phyloP scores from a whole-genome alignment of 2,888 invertebrate species.

The Parnassius orleans region DNA sequence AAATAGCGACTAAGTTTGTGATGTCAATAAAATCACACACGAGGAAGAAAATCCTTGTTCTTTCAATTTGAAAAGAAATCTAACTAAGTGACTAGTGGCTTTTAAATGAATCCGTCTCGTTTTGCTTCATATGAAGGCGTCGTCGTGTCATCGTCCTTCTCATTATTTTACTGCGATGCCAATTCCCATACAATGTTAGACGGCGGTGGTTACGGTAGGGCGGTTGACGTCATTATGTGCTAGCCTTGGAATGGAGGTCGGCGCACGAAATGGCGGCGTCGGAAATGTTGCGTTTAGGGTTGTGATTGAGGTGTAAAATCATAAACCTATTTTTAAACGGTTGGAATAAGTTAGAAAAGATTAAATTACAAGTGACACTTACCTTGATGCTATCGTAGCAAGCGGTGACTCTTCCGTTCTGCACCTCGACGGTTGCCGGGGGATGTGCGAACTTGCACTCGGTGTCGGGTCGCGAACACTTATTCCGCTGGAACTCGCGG shows the following conservation, averaged over 20 bases:
- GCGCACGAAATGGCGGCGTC: constrained; percentile 65
- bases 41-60: constrained; percentile 15
- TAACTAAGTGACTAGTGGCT: constrained; percentile 26
- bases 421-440: constrained; percentile 99
- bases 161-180: constrained; percentile 65
- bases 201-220: constrained; percentile 50
- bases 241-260: constrained; percentile 76
- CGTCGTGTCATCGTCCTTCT: constrained; percentile 61
- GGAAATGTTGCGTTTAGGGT: constrained; percentile 67
- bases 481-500: constrained; percentile 99
- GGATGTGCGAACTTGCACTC: constrained; percentile 99
- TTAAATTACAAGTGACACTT: constrained; percentile 52
- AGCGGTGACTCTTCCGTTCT: constrained; percentile 99
- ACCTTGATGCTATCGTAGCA: constrained; percentile 99
- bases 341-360: background rate
- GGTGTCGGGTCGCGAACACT: constrained; percentile 99
- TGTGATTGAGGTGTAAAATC: constrained; percentile 30
- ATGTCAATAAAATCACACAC: constrained; percentile 22
- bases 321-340: background rate
- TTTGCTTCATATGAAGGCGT: constrained; percentile 34
- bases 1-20: constrained; percentile 6
- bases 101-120: constrained; percentile 28
- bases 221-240: constrained; percentile 65
- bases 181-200: constrained; percentile 69
- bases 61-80: constrained; percentile 25